Evolutionary conservation across 1,140 invertebrate species (phyloP).

Genomic region (Drosophila bocki): DNA sequence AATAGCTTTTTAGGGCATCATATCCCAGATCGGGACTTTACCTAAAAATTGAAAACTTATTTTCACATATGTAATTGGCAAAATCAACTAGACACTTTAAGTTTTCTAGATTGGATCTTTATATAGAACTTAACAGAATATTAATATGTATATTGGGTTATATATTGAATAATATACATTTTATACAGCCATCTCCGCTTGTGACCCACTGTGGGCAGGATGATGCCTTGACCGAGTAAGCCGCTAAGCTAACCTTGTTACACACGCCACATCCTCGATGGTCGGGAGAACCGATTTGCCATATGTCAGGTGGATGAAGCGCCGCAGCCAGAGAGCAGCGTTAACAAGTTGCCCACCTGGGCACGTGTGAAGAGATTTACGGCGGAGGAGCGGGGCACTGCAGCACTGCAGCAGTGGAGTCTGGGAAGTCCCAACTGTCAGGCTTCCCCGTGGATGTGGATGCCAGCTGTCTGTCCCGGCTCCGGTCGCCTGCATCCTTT

Average conservation of each 20-base stretch:
- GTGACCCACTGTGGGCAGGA: constrained; percentile 5
- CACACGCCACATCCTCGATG: constrained; percentile 45
- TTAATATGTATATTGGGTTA: too few relatives aligned
- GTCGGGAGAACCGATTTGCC: constrained; percentile 53
- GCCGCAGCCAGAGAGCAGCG: constrained; percentile 27
- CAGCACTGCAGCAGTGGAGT: background rate
- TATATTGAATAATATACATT: background rate
- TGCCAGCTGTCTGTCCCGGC: constrained; percentile 38
- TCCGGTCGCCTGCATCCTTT: constrained; percentile 61
- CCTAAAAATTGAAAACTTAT: too few relatives aligned
- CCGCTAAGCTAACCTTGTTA: constrained; percentile 71
- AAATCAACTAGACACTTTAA: too few relatives aligned
- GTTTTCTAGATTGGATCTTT: too few relatives aligned
- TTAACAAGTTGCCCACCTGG: constrained; percentile 72
- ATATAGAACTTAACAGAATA: too few relatives aligned
- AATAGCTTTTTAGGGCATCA: too few relatives aligned
- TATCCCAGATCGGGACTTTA: too few relatives aligned
- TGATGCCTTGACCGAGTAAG: constrained; percentile 64
- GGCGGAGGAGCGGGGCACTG: background rate
- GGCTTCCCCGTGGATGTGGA: constrained; percentile 23
- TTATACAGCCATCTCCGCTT: fast-evolving
- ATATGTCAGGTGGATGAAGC: constrained; percentile 54
- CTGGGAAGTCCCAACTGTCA: constrained; percentile 37
- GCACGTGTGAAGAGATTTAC: constrained; percentile 71
- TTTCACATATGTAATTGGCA: too few relatives aligned